Evolutionary conservation across 2,113 vertebrate species (phyloP).

Genomic region (Scomber japonicus): DNA sequence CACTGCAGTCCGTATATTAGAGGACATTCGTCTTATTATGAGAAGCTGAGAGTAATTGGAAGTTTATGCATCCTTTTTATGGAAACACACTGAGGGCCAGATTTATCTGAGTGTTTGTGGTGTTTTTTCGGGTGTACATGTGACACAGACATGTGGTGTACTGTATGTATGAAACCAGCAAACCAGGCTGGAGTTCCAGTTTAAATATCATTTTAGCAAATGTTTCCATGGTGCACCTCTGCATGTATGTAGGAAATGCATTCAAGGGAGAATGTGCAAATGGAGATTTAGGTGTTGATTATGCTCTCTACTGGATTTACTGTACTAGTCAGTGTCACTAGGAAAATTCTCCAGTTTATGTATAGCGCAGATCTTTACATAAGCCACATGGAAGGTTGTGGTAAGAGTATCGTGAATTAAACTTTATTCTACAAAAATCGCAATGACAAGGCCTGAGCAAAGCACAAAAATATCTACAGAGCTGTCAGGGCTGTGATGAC

Average conservation of each 20-base stretch:
- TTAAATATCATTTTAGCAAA: background rate
- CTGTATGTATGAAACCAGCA: background rate
- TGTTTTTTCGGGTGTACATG: background rate
- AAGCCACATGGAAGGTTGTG: too few relatives aligned
- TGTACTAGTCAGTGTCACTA: background rate
- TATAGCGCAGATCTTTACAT: too few relatives aligned
- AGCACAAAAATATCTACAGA: too few relatives aligned
- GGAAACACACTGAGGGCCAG: background rate
- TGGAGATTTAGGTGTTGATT: background rate
- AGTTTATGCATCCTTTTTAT: conserved; percentile 61
- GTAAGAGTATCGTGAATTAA: too few relatives aligned
- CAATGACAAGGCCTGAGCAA: too few relatives aligned
- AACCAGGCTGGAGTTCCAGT: background rate
- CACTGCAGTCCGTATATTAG: conserved; percentile 65
- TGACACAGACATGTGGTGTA: background rate
- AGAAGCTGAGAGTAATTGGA: conserved; percentile 67
- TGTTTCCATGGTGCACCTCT: background rate
- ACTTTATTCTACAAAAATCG: too few relatives aligned
- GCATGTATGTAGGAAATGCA: background rate
- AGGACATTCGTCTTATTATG: conserved; percentile 76
- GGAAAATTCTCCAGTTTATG: too few relatives aligned
- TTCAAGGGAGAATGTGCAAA: background rate
- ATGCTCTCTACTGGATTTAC: background rate
- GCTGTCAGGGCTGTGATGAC: too few relatives aligned
- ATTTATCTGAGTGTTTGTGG: conserved; percentile 1